phyloP scores from a whole-genome alignment of 1,140 invertebrate species.

The Rhagoletis zephyria region DNA sequence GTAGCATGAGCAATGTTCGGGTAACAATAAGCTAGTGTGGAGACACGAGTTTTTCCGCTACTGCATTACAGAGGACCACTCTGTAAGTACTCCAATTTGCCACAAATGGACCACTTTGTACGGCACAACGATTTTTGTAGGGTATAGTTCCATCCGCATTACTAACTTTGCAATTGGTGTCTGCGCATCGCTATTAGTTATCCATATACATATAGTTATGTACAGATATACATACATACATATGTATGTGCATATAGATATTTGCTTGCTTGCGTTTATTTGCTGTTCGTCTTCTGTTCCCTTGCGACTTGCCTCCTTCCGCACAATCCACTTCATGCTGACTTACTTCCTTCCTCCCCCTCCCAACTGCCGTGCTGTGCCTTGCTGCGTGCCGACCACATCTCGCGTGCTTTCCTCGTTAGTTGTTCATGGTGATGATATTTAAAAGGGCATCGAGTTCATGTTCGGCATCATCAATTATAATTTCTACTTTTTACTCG shows the following conservation, averaged over 20 bases:
- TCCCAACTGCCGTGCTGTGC: background rate
- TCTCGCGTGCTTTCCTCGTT: conserved; percentile 47
- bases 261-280: background rate
- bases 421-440: conserved; percentile 42
- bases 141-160: no score
- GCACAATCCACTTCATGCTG: background rate
- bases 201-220: background rate
- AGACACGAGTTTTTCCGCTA: no score
- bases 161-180: background rate
- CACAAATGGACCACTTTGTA: no score
- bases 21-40: no score
- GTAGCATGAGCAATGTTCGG: no score
- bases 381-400: background rate
- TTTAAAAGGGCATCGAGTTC: conserved; percentile 55
- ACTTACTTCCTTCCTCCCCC: conserved; percentile 17
- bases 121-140: no score
- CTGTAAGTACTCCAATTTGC: no score
- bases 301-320: background rate
- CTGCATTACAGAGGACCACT: no score
- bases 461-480: conserved; percentile 55
- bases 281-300: conserved; percentile 9
- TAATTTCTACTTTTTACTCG: conserved; percentile 21
- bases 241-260: no score
- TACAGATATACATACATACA: background rate
- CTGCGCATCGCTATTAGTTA: background rate